Base-by-base conservation (phyloP, 1,140 invertebrate species). In the Hetaerina americana region DNA sequence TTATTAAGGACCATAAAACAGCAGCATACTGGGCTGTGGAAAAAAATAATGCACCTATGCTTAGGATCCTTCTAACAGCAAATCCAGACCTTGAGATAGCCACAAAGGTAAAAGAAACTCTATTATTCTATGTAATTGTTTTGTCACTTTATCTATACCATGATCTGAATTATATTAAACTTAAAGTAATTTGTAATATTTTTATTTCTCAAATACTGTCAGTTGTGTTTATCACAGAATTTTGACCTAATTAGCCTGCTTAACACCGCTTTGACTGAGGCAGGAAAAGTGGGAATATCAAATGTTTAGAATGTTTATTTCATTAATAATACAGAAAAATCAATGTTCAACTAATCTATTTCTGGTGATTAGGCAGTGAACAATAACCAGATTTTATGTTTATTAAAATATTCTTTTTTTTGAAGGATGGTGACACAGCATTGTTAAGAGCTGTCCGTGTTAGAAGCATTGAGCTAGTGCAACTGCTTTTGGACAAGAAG, bases 21-120 rank as follows among this genome's bases (percentile, higher is more conserved):
- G 95, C 96, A 0, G 87, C 95, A 22, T 99, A 99, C 81, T 96
- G 95, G 79, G 95, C 97, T 0, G 94, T 98, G 15, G 97, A 99
- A 80, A 99, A 99, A 81, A 92, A 92, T 3, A 94, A 99, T 80
- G 84, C 89, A 57, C 83, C 88, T 66, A 93, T 99, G 77, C 86
- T 96, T 0, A 95, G 94, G 81, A 80, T 95, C 24, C 80, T 99
- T 31, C 81, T 99, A 18, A 88, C 88, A 67, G 90, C 92, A 26
- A 97, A 98, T 84, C 93, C 96, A 5, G 96, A 98, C 80, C 82
- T 97, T 68, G 96, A 99, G 83, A 87, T 97, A 69, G 86, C 89
- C 27, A 97, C 94, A 71, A 96, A 95, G 81, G 89, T 91, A 79
- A 80, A 26, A 66, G 29, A 71, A 66, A 57, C 28, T n/a, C n/a